Evolutionary conservation across 2,113 vertebrate genomes (phyloP).

Genomic region (Petroica traversi): DNA sequence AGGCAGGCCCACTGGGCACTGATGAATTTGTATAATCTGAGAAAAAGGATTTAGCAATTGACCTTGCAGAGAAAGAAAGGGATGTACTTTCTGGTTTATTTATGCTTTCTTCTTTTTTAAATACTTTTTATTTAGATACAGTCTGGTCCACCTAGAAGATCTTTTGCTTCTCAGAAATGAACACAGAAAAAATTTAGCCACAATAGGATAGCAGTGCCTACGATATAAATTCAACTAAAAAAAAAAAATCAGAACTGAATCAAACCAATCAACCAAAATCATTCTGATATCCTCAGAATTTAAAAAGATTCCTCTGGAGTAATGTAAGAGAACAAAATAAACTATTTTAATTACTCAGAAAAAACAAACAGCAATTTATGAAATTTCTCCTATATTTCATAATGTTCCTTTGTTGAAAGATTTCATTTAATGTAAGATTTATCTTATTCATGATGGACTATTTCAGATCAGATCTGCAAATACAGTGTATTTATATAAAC

Average conservation of each 20-base stretch:
- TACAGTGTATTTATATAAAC: neutral
- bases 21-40: neutral
- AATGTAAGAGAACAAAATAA: neutral
- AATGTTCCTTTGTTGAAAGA: neutral
- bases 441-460: neutral
- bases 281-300: neutral
- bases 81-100: neutral
- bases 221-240: neutral
- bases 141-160: neutral
- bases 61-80: neutral
- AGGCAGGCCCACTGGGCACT: neutral
- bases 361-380: neutral
- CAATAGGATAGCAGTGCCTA: neutral
- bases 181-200: rapidly evolving
- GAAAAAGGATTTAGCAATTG: neutral
- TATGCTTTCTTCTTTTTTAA: neutral
- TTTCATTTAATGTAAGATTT: neutral
- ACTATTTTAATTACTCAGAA: neutral
- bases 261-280: rapidly evolving
- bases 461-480: neutral
- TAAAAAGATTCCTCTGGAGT: neutral
- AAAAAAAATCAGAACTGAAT: rapidly evolving
- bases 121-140: neutral
- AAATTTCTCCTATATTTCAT: neutral
- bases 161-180: neutral